These are phyloP conservation scores for Sminthurinus signatus DNA, from an alignment of 1,140 invertebrate genomes.

Conservation along the genomic window DNA sequence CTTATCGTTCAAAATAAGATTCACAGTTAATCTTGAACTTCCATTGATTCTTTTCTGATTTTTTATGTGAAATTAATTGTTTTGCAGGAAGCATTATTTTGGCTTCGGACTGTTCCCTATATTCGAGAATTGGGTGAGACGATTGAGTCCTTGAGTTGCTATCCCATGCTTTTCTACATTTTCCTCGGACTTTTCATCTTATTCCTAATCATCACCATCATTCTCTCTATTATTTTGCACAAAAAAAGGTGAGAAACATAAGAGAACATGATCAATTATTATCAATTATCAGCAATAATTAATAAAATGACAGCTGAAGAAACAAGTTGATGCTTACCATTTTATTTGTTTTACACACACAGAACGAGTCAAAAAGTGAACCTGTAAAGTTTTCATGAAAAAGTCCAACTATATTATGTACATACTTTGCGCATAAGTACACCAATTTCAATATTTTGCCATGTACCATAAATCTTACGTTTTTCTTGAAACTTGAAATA, in stretches of 20 bases:
- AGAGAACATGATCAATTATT: background rate
- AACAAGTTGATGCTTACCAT: background rate
- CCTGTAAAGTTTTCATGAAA: too few relatives aligned
- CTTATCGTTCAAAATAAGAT: too few relatives aligned
- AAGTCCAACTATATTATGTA: too few relatives aligned
- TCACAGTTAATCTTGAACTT: too few relatives aligned
- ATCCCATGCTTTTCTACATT: slow-evolving; percentile 32
- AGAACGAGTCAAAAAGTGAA: slow-evolving; percentile 2
- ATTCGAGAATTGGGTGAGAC: slow-evolving; percentile 19
- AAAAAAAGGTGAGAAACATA: slow-evolving; percentile 31
- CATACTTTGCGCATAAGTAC: too few relatives aligned
- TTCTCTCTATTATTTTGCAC: slow-evolving; percentile 22
- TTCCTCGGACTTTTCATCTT: slow-evolving; percentile 30
- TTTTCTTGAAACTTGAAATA: too few relatives aligned
- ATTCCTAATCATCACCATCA: slow-evolving; percentile 29
- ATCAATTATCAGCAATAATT: background rate
- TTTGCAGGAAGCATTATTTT: slow-evolving; percentile 34
- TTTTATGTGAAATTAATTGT: background rate
- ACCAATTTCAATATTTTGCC: too few relatives aligned
- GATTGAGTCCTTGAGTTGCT: slow-evolving; percentile 21
- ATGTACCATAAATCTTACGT: too few relatives aligned
- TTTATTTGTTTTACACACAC: background rate
- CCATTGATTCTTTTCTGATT: too few relatives aligned
- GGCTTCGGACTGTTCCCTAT: slow-evolving; percentile 36
- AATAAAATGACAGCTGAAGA: background rate